Evolutionary conservation across 2,888 invertebrate genomes (phyloP), one percentile per base, ranked within the genome.

Genomic region (Hirtodrosophila histrioides): DNA sequence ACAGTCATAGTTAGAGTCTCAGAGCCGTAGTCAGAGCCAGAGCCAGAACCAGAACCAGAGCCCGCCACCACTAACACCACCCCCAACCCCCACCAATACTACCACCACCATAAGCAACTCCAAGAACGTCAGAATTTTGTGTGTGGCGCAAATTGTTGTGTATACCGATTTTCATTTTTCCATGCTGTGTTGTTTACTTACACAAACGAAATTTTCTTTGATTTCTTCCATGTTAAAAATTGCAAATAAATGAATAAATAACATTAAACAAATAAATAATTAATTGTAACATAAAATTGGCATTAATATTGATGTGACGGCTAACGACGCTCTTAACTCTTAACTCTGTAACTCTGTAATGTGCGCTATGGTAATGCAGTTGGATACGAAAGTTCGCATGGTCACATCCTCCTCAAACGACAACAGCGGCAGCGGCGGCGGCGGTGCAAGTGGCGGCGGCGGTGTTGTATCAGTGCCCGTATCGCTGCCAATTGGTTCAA

Each of bases 401-500:
- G 91, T 92, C 78, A 88, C 90, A 75, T 88, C 82, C 69, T 90
- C 92, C 48, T 87, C 90, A 58, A 89, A 88, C 78, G 90, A 90
- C 62, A 90, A 89, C 40, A 89, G 89, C 78, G 88, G 90, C 43
- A 86, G 81, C 72, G 86, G 84, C 64, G 78, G 69, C 49, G 81
- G 66, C 31, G 71, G 76, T 40, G 65, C 55, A 12, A 50, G 45
- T 75, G 85, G 77, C 11, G 58, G 83, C 29, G 69, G 79, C 39
- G 88, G 88, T 72, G 89, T 91, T 61, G 91, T 91, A 27, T 91
- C 91, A 51, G 91, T 91, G 49, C 90, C 90, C 55, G 90, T 90
- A 27, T 90, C 91, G 48, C 91, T 96, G 86, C 96, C 96, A 29
- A 96, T 96, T 71, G 96, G 96, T 51, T 95, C 96, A 23, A 94